A percentile compares a stretch with the other conserved stretches of the same genome.
phyloP scores from a whole-genome alignment of 2,113 vertebrate species.

The Triplophysa tibetana region DNA sequence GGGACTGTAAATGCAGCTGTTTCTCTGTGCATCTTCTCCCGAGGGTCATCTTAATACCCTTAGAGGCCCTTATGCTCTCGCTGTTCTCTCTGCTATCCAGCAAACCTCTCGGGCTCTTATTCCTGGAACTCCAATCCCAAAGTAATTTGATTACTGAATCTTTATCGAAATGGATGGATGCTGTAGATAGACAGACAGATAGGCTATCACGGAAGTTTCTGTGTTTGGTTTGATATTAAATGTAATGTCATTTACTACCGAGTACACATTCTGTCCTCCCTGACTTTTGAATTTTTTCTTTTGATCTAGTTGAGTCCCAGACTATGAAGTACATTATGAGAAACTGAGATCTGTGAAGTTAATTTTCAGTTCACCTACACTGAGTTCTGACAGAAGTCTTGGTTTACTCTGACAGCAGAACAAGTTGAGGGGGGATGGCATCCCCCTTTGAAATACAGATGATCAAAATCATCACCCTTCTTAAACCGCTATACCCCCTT shows the following conservation, averaged over 20 bases:
- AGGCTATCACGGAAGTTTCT: background rate
- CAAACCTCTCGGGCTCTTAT: constrained; percentile 9
- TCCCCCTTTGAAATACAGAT: no score
- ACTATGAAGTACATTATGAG: background rate
- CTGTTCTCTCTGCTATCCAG: background rate
- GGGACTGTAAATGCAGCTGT: constrained; percentile 38
- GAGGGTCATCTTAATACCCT: background rate
- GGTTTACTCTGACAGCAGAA: no score
- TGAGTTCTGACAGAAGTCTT: no score
- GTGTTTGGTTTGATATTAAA: no score
- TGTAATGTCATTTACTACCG: no score
- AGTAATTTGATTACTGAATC: background rate
- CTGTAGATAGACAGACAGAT: background rate
- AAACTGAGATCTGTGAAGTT: background rate
- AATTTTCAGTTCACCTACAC: no score
- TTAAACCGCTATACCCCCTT: no score
- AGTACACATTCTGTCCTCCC: no score
- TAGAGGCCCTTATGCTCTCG: background rate
- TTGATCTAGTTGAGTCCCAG: background rate
- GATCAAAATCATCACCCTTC: no score
- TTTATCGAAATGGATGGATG: background rate
- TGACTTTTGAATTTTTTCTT: no score
- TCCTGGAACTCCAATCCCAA: background rate
- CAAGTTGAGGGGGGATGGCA: no score
- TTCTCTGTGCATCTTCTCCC: constrained; percentile 6